Conservation (phyloP, 2,888 invertebrate genomes). For the Ornithoptera priamus region DNA sequence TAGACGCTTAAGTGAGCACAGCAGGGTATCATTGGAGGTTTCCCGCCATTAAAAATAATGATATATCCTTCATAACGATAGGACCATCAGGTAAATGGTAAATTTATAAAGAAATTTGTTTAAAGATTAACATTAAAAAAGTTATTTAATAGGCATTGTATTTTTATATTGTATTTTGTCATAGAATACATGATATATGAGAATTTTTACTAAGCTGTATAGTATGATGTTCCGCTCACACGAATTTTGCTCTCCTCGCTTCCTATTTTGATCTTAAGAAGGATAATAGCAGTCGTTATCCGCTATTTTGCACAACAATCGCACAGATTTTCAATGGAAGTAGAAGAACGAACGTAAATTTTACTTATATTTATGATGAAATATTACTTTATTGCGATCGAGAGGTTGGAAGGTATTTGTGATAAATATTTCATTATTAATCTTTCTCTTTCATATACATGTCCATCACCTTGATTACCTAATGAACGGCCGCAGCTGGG, state of each 20-base stretch:
- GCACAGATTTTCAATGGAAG: slow-evolving; percentile 17
- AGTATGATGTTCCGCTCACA: not conserved
- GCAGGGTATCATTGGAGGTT: too few relatives aligned
- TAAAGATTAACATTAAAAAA: too few relatives aligned
- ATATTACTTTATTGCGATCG: not conserved
- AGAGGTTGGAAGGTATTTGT: not conserved
- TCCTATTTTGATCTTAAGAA: slow-evolving; percentile 19
- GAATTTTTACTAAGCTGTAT: not conserved
- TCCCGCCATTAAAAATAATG: too few relatives aligned
- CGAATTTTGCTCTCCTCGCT: not conserved
- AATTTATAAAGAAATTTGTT: too few relatives aligned
- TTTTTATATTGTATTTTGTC: too few relatives aligned
- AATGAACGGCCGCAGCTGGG: too few relatives aligned
- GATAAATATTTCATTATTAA: not conserved
- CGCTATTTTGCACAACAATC: slow-evolving; percentile 26
- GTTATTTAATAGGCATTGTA: too few relatives aligned
- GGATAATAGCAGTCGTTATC: slow-evolving; percentile 19
- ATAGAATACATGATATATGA: not conserved
- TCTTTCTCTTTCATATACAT: too few relatives aligned
- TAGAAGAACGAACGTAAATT: not conserved
- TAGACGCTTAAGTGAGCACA: too few relatives aligned
- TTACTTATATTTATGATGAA: not conserved
- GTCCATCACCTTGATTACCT: too few relatives aligned
- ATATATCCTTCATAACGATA: too few relatives aligned
- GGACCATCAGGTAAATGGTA: too few relatives aligned